Evolutionary conservation across 2,113 vertebrate genomes (phyloP).

Genomic region (Opisthocomus hoazin): DNA sequence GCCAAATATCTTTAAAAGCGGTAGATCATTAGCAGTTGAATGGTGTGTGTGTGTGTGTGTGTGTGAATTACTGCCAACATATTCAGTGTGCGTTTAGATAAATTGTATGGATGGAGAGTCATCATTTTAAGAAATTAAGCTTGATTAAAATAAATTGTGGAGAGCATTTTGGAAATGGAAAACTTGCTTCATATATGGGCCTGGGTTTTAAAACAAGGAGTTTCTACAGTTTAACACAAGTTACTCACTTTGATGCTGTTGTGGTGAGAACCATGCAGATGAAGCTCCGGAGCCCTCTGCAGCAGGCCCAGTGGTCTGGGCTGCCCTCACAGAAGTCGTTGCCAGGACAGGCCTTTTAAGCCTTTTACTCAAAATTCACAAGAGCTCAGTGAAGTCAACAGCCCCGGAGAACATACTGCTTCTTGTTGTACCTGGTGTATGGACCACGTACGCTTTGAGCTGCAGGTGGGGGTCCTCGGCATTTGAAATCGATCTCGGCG

Average conservation of each 20-base stretch:
- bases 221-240: background rate
- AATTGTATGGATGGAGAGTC: background rate
- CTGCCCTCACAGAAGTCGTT: background rate
- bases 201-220: background rate
- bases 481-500: background rate
- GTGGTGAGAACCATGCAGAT: background rate
- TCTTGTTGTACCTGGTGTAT: background rate
- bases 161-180: background rate
- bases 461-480: background rate
- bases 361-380: background rate
- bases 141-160: background rate
- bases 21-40: background rate
- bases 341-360: background rate
- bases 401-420: background rate
- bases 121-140: background rate
- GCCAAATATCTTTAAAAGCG: background rate
- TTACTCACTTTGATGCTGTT: background rate
- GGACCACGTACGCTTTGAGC: background rate
- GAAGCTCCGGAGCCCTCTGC: background rate
- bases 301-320: background rate
- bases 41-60: background rate
- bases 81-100: background rate
- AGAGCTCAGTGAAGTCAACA: background rate
- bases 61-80: background rate
- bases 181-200: background rate